phyloP scores from a whole-genome alignment of 2,888 invertebrate species.

The Tuberolachnus salignus region DNA sequence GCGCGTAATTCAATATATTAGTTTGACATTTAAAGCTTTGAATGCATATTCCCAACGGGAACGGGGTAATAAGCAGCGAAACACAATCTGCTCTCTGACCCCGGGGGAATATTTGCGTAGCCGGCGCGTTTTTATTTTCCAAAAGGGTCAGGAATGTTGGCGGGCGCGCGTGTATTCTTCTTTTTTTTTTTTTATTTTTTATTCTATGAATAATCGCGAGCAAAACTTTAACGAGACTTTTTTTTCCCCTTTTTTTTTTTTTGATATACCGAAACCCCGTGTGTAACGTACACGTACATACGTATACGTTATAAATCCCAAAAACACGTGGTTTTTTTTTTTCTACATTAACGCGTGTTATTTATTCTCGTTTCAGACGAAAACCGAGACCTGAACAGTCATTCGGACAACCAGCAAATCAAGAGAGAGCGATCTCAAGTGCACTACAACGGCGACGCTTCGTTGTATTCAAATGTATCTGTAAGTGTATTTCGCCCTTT shows the following conservation, averaged over 20 bases:
- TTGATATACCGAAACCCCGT: neutral
- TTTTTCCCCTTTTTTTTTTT: neutral
- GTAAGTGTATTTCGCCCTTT: constrained; percentile 46
- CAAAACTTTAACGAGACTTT: constrained; percentile 36
- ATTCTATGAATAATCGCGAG: constrained; percentile 16
- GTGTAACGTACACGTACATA: neutral
- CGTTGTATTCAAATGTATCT: constrained; percentile 80
- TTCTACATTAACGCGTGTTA: constrained; percentile 37
- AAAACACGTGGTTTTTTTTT: constrained; percentile 16
- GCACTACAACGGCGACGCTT: constrained; percentile 80
- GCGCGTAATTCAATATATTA: constrained; percentile 56
- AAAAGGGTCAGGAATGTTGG: constrained; percentile 38
- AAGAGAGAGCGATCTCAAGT: constrained; percentile 79
- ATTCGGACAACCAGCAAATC: constrained; percentile 75
- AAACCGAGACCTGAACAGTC: constrained; percentile 85
- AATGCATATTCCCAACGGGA: constrained; percentile 53
- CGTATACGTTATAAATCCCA: neutral
- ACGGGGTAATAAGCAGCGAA: constrained; percentile 56
- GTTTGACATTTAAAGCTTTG: constrained; percentile 57
- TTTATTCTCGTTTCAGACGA: constrained; percentile 82
- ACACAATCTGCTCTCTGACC: constrained; percentile 55
- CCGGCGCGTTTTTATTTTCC: constrained; percentile 48
- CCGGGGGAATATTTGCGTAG: constrained; percentile 51
- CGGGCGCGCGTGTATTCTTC: neutral
- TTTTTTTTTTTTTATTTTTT: no score